Evolutionary conservation across 2,888 invertebrate species (phyloP), one percentile per base, ranked within the genome.

Genomic region (Osmoderma eremita): DNA sequence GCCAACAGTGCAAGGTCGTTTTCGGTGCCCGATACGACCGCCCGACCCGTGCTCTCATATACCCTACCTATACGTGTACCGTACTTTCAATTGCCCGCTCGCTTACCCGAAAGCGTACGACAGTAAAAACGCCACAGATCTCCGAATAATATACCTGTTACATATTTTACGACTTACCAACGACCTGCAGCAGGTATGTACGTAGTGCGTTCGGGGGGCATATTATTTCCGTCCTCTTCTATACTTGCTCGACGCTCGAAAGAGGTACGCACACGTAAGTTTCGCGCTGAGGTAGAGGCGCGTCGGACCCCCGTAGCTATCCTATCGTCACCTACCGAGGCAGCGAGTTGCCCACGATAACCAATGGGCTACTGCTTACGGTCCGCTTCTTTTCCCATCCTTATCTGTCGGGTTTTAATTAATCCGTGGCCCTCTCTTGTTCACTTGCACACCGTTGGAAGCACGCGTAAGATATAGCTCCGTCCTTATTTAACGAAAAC

Each of bases 141-240:
- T 45, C 58, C 58, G 64, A 67, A 67, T 30, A 30, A 30, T 72
- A 71, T 72, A 73, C 70, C 72, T 72, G 71, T 73, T 73, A 73
- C 69, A 70, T 68, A 72, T 72, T 73, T 72, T 73, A 73, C 69
- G 67, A 54, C 58, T n/a, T n/a, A n/a, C 38, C 30, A 30, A 30
- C 30, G 3, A 30, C 2, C 3, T 5, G 3, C 10, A 30, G 6
- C 30, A 30, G 30, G 30, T 30, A 30, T 6, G 1, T 30, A 6
- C 6, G 30, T 30, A 30, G n/a, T 30, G 10, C 30, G 30, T n/a
- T n/a, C n/a, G n/a, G n/a, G n/a, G n/a, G 22, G 54, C 53, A 22
- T 48, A 63, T 49, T 58, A 56, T 41, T 15, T 64, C 66, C 67
- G 30, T 72, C 71, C 67, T 69, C 58, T 58, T 70, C 65, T 42